A percentile compares a stretch with the other conserved stretches of the same genome.
Evolutionary conservation across 2,797 vertebrate genomes (phyloP).

Genomic region (Pseudochromis fuscus): DNA sequence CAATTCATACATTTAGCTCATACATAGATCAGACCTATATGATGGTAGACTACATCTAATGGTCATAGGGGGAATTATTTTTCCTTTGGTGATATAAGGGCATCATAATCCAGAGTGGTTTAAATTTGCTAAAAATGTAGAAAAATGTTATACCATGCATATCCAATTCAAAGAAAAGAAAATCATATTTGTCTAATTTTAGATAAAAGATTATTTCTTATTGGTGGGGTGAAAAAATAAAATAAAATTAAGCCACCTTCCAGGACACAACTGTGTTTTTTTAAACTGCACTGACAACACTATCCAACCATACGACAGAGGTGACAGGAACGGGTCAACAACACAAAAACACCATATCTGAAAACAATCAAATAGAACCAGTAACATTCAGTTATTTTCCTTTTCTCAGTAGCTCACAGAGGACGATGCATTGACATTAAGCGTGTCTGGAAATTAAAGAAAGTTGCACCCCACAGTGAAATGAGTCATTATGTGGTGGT

Average conservation of each 20-base stretch:
- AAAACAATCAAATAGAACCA: conserved; percentile 50
- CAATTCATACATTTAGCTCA: conserved; percentile 60
- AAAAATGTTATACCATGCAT: conserved; percentile 48
- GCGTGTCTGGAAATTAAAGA: conserved; percentile 48
- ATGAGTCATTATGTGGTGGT: conserved; percentile 62
- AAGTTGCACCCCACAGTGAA: conserved; percentile 55
- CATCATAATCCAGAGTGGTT: conserved; percentile 41
- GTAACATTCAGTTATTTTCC: conserved; percentile 26
- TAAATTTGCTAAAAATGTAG: conserved; percentile 10
- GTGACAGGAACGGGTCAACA: conserved; percentile 55
- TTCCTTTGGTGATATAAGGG: conserved; percentile 41
- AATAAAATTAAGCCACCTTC: conserved; percentile 13
- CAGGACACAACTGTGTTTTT: background rate
- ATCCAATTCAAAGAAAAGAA: conserved; percentile 58
- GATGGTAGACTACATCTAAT: conserved; percentile 58
- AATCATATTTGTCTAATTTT: conserved; percentile 31
- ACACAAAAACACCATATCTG: conserved; percentile 63
- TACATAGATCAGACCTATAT: conserved; percentile 61
- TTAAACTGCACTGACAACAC: conserved; percentile 62
- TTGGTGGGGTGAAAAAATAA: background rate
- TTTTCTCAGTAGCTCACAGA: conserved; percentile 61
- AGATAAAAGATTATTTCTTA: conserved; percentile 1
- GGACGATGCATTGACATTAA: conserved; percentile 42
- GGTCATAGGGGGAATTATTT: conserved; percentile 41
- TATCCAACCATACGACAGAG: conserved; percentile 60